Conservation (phyloP, 1,140 invertebrate genomes). For the Ceratoteleas bidentatus region DNA sequence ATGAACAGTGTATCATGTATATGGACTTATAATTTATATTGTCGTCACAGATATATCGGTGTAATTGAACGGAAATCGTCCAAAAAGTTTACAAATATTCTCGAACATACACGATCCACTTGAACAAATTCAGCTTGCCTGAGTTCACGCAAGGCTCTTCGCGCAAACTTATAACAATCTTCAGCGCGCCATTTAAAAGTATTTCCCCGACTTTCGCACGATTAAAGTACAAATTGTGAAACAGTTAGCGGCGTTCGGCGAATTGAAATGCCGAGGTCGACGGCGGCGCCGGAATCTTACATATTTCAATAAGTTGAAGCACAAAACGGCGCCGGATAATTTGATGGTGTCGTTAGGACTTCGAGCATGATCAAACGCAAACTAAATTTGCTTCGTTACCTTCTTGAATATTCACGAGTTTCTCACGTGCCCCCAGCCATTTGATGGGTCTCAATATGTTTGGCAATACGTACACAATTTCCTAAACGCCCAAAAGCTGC, state of each 20-base stretch:
- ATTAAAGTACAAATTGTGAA: background rate
- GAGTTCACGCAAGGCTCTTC: constrained; percentile 15
- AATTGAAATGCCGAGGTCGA: background rate
- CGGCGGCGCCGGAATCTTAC: background rate
- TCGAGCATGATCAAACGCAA: constrained; percentile 67
- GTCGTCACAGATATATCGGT: no score
- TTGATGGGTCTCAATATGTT: constrained; percentile 78
- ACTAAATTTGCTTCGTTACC: constrained; percentile 79
- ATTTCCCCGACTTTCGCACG: background rate
- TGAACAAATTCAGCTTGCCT: constrained; percentile 26
- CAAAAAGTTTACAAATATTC: background rate
- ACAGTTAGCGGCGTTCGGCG: background rate
- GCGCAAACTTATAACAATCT: background rate
- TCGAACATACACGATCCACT: background rate
- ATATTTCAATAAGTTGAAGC: constrained; percentile 30
- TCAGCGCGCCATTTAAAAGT: background rate
- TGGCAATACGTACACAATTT: constrained; percentile 76
- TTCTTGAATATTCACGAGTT: constrained; percentile 80
- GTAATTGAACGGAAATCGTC: no score
- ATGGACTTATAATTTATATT: no score
- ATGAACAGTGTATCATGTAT: no score
- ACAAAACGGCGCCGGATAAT: constrained; percentile 43
- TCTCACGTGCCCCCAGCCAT: constrained; percentile 76
- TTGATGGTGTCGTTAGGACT: constrained; percentile 54
- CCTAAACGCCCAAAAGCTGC: constrained; percentile 69